Evolutionary conservation across 1,140 invertebrate species (phyloP).

Genomic region (Melitaea cinxia): DNA sequence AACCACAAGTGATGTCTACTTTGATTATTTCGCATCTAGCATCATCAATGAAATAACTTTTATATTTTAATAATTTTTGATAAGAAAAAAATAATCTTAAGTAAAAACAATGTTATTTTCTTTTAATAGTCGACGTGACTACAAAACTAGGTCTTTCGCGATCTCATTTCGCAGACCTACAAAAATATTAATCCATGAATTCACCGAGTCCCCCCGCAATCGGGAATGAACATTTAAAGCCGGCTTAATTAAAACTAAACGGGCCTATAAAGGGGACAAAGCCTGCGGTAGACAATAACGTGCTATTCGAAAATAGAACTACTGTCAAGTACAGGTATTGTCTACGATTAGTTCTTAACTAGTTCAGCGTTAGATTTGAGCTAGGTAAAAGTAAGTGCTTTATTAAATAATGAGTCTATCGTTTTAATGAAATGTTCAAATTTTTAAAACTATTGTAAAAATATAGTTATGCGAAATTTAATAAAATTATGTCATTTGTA

Average conservation of each 20-base stretch:
- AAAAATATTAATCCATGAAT: constrained; percentile 33
- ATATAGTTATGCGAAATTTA: too few relatives aligned
- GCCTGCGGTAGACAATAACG: constrained; percentile 55
- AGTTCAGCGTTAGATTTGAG: neutral
- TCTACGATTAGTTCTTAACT: constrained; percentile 51
- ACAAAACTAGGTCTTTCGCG: constrained; percentile 17
- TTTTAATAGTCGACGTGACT: constrained; percentile 17
- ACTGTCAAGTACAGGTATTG: constrained; percentile 57
- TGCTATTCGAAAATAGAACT: constrained; percentile 52
- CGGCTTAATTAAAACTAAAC: constrained; percentile 68
- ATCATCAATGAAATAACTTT: neutral
- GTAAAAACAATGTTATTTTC: constrained; percentile 14
- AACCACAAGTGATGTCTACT: neutral
- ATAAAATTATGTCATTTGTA: too few relatives aligned
- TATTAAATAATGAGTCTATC: neutral
- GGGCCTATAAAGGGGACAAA: constrained; percentile 53
- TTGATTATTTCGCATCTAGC: neutral
- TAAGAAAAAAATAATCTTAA: neutral
- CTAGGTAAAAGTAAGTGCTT: neutral
- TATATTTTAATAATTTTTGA: too few relatives aligned
- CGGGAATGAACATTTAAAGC: constrained; percentile 56
- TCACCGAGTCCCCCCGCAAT: constrained; percentile 27
- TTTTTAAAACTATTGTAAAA: too few relatives aligned
- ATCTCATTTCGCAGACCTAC: constrained; percentile 18
- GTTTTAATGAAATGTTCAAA: too few relatives aligned